These are phyloP conservation scores for Trichoplax adhaerens DNA, from an alignment of 37 sponge, comb jelly and placozoan species.

Conservation along the genomic window DNA sequence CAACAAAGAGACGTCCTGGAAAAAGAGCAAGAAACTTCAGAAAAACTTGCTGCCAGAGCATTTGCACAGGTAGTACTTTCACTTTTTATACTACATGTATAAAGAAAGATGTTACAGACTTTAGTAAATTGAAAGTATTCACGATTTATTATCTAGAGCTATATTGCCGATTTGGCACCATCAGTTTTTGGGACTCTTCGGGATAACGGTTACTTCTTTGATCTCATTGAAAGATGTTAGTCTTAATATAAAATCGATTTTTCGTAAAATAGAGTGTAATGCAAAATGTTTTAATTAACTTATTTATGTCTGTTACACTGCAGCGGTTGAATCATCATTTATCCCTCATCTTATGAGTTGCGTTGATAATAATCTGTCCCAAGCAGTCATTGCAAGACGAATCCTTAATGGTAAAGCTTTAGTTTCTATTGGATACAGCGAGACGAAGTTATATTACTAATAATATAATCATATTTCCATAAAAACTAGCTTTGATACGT, in stretches of 20 bases:
- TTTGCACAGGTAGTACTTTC: constrained; percentile 45
- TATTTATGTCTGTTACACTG: not conserved
- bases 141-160: constrained; percentile 31
- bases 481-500: not conserved
- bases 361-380: constrained; percentile 38
- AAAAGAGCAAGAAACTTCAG: constrained; percentile 82
- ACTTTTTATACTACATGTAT: too few relatives aligned
- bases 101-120: not conserved
- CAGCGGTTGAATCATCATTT: constrained; percentile 69
- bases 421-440: not conserved
- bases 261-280: not conserved
- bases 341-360: constrained; percentile 77
- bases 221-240: constrained; percentile 71
- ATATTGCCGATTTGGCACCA: constrained; percentile 83
- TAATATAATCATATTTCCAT: too few relatives aligned
- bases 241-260: constrained; percentile 3
- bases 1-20: constrained; percentile 75
- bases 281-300: not conserved
- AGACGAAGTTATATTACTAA: constrained; percentile 2
- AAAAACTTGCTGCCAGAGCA: constrained; percentile 89
- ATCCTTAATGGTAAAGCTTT: not conserved
- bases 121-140: not conserved
- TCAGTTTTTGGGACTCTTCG: constrained; percentile 81
- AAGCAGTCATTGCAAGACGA: constrained; percentile 44
- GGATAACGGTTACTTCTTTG: constrained; percentile 83